Percentiles rank a stretch among this genome's conserved stretches.
These are phyloP conservation scores for Aptenodytes patagonicus DNA, from an alignment of 2,113 vertebrate genomes.

Conservation along the genomic window DNA sequence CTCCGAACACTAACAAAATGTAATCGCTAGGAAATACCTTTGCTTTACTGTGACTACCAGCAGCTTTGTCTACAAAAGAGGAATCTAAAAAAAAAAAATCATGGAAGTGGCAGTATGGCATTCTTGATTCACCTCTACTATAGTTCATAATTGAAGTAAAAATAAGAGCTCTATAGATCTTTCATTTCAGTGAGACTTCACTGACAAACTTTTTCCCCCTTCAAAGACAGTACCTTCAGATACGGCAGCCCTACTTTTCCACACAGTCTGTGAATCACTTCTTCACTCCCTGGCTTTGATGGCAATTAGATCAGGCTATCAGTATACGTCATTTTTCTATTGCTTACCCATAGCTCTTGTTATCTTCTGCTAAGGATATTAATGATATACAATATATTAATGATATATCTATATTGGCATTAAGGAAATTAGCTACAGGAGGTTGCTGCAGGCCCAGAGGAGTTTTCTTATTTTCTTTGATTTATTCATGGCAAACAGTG, in stretches of 20 bases:
- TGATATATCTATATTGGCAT: neutral
- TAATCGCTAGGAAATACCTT: neutral
- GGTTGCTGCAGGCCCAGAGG: conserved; percentile 30
- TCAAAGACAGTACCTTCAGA: neutral
- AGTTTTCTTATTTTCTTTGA: conserved; percentile 32
- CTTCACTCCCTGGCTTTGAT: neutral
- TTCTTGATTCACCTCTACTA: neutral
- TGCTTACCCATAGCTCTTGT: neutral
- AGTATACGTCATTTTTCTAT: neutral
- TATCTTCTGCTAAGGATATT: neutral
- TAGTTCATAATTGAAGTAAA: neutral
- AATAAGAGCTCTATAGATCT: neutral
- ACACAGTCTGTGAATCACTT: neutral
- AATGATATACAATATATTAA: neutral
- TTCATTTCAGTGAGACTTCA: neutral
- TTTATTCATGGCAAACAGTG: conserved; percentile 39
- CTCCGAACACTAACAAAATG: neutral
- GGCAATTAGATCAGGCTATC: neutral
- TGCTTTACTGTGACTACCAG: neutral
- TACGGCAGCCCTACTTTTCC: neutral
- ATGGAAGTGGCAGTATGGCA: neutral
- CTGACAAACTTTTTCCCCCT: neutral
- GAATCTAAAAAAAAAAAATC: neutral
- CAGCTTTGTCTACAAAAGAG: neutral
- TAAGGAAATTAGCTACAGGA: conserved; percentile 43